These are phyloP conservation scores for Cryptus viduatorius DNA, from an alignment of 2,888 invertebrate species.

Conservation along the genomic window DNA sequence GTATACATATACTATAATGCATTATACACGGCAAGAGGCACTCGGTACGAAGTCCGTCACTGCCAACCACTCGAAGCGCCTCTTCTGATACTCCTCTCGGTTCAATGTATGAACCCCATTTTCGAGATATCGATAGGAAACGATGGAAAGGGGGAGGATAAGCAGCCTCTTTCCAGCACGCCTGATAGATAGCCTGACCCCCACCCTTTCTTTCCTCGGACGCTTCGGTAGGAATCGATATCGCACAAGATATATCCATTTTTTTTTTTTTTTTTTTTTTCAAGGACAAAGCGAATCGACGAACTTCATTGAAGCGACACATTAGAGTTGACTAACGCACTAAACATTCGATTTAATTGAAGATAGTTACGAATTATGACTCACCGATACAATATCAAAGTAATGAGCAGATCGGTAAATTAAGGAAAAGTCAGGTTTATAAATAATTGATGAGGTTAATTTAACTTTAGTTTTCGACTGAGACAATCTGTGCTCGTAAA, in stretches of 20 bases:
- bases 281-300: not conserved
- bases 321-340: not conserved
- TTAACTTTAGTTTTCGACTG: not conserved
- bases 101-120: slow-evolving; percentile 73
- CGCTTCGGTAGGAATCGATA: slow-evolving; percentile 27
- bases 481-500: not conserved
- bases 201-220: not conserved
- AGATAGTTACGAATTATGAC: not conserved
- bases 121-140: slow-evolving; percentile 80
- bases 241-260: slow-evolving; percentile 9
- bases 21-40: slow-evolving; percentile 78
- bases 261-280: slow-evolving; percentile 7
- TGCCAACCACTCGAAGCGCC: slow-evolving; percentile 77
- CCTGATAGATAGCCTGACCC: slow-evolving; percentile 78
- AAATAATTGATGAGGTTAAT: not conserved
- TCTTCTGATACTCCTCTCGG: slow-evolving; percentile 43
- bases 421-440: not conserved
- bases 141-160: slow-evolving; percentile 63
- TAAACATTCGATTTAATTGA: not conserved
- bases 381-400: too few species aligned
- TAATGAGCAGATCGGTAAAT: too few species aligned
- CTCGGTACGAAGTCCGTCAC: slow-evolving; percentile 75
- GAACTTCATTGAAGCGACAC: not conserved
- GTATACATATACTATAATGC: slow-evolving; percentile 69
- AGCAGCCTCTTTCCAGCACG: slow-evolving; percentile 73